A percentile compares a stretch with the other conserved stretches of the same genome.
phyloP scores from a whole-genome alignment of 2,888 invertebrate genomes.

The Cephus runcator region DNA sequence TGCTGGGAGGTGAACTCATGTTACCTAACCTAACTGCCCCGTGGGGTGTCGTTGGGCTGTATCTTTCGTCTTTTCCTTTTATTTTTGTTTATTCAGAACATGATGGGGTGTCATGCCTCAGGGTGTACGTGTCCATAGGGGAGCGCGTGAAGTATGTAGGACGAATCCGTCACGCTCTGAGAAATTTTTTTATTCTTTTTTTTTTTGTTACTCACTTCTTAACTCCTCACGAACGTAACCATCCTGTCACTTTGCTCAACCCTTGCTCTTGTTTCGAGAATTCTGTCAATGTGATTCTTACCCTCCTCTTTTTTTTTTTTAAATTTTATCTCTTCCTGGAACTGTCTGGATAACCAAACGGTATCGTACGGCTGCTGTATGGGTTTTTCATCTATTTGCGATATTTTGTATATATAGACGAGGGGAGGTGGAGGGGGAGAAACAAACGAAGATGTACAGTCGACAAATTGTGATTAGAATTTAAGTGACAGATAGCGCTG shows the following conservation, averaged over 20 bases:
- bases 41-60: background rate
- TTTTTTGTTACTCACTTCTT: background rate
- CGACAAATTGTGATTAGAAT: background rate
- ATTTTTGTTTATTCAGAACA: constrained; percentile 3
- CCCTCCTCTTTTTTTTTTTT: background rate
- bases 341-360: background rate
- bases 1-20: background rate
- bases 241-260: background rate
- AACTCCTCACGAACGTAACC: background rate
- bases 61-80: background rate
- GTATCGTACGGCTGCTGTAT: background rate
- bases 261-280: background rate
- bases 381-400: background rate
- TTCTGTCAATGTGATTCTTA: background rate
- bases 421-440: background rate
- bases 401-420: background rate
- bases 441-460: background rate
- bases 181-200: background rate
- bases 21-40: background rate
- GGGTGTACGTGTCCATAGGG: constrained; percentile 1
- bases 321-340: background rate
- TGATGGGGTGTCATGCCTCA: background rate
- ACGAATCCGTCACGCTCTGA: background rate
- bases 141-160: background rate
- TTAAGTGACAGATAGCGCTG: background rate